Conservation (phyloP, 2,797 vertebrate species). For the Crossoptilon crossoptilon region DNA sequence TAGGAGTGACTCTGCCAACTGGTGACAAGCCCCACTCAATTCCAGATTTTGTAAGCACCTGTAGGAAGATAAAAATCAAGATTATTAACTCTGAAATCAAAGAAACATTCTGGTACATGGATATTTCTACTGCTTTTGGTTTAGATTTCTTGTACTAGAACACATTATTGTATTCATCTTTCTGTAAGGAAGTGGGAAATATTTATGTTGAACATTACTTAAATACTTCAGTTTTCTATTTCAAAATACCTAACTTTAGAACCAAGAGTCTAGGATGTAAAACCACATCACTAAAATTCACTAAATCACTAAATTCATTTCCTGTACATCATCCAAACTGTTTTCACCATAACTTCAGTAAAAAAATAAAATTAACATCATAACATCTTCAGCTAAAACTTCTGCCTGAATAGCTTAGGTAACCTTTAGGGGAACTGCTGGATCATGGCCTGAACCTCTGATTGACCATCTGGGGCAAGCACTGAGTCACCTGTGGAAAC, state of each 20-base stretch:
- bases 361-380: too few species aligned
- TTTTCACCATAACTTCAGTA: neutral
- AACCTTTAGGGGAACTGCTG: too few species aligned
- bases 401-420: neutral
- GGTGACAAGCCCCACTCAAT: constrained; percentile 83
- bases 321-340: neutral
- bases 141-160: neutral
- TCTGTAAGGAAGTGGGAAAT: neutral
- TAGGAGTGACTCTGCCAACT: constrained; percentile 80
- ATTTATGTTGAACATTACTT: neutral
- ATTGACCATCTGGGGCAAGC: too few species aligned
- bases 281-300: neutral
- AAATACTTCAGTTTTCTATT: neutral
- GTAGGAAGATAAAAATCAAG: constrained; percentile 61
- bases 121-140: neutral
- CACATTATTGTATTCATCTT: neutral
- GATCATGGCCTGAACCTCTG: too few species aligned
- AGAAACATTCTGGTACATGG: neutral
- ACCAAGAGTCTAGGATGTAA: neutral
- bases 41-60: constrained; percentile 77
- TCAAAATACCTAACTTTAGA: neutral
- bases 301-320: neutral
- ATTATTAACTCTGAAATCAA: neutral
- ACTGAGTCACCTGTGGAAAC: too few species aligned
- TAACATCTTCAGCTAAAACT: neutral